Evolutionary conservation across 2,888 invertebrate genomes (phyloP), one percentile per base, ranked within the genome.

Genomic region (Cosmia trapezina): DNA sequence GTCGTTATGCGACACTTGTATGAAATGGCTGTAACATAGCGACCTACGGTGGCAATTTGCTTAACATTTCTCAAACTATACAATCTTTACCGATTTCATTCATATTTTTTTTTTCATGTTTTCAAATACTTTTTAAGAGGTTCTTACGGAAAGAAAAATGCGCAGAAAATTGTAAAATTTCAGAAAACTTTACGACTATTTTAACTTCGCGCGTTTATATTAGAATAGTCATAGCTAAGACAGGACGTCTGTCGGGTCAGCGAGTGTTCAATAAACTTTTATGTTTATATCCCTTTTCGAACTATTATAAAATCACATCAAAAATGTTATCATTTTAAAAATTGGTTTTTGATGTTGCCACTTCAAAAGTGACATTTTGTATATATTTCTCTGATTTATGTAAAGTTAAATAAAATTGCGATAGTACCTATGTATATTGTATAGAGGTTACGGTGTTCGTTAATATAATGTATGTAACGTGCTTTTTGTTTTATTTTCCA

Each of bases 391-490:
- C 79, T 73, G 54, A 67, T 74, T 78, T 74, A 64, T 59, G 19
- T 17, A 74, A 74, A 67, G 70, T 73, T 78, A 76, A 80, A 37
- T 37, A 37, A 37, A 37, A 81, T 81, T 80, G 64, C 74, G 22
- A 62, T 86, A 76, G 69, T 81, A 28, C 28, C 1, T 28, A 63
- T 77, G 77, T 80, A 72, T 69, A 74, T 65, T 81, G 81, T 78
- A 67, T 70, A 6, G 78, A 74, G 84, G 86, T 76, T 85, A 79
- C 71, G 84, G 84, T 81, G 70, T 83, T 73, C 75, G 69, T 80
- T 61, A 80, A 79, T 80, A 80, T 79, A 80, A 33, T 62, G 64
- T 83, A 80, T 83, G 83, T 80, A 78, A 79, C 17, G 47, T 49
- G 60, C 1, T 3, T 7, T 33, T 54, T 41, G 56, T 74, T 60